Percentiles rank a stretch among this genome's conserved stretches.
Conservation (phyloP, 2,113 vertebrate species). For the Gadus chalcogrammus region DNA sequence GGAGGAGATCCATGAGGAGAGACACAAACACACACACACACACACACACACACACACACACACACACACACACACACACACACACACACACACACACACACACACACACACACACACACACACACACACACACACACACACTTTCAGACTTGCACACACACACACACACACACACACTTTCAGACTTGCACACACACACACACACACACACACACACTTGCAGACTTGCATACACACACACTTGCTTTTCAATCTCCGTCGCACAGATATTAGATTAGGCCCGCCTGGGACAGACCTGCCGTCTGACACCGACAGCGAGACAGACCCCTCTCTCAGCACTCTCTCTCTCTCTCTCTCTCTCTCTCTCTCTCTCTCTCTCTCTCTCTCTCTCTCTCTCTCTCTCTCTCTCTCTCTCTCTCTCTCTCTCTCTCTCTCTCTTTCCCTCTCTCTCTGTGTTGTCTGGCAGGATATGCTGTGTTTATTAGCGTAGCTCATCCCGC, state of each 20-base stretch:
- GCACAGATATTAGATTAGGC: conserved; percentile 17
- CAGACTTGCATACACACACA: neutral
- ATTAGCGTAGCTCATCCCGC: conserved; percentile 31
- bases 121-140: neutral
- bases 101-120: neutral
- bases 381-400: neutral
- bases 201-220: neutral
- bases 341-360: neutral
- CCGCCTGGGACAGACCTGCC: neutral
- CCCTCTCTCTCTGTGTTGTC: neutral
- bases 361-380: conserved; percentile 1
- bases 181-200: neutral
- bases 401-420: neutral
- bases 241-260: neutral
- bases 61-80: neutral
- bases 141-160: no score
- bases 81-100: neutral
- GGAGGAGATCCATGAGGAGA: neutral
- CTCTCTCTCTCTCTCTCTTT: neutral
- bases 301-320: neutral
- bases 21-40: neutral
- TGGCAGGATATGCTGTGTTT: conserved; percentile 35
- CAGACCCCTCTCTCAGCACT: neutral
- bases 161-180: no score
- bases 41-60: neutral